Conservation (phyloP, 1,140 invertebrate species). For the Caenorhabditis latens region DNA sequence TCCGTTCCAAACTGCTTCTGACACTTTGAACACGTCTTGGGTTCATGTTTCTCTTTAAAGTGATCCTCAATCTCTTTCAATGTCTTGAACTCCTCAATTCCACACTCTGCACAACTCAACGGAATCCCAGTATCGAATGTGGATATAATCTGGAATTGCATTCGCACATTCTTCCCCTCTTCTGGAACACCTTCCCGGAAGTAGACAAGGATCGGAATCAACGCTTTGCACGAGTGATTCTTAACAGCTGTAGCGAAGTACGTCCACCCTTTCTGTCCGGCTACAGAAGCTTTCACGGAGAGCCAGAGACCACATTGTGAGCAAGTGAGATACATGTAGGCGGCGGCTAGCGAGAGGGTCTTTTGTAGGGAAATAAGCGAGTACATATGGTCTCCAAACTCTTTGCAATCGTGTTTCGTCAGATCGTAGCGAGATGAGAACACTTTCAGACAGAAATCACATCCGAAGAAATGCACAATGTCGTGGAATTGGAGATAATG, state of each 20-base stretch:
- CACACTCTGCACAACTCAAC: not conserved
- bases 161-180: not conserved
- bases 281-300: not conserved
- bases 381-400: not conserved
- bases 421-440: not conserved
- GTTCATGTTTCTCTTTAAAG: not conserved
- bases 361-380: no score
- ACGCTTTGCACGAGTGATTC: slow-evolving; percentile 8
- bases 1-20: not conserved
- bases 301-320: slow-evolving; percentile 19
- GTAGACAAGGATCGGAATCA: not conserved
- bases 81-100: not conserved
- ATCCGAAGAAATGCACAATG: slow-evolving; percentile 12
- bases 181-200: not conserved
- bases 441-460: not conserved
- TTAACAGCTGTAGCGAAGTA: not conserved
- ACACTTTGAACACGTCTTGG: not conserved
- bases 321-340: slow-evolving; percentile 28
- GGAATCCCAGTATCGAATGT: not conserved
- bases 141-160: not conserved
- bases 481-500: not conserved
- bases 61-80: not conserved
- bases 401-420: slow-evolving; percentile 32
- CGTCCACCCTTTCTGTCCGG: not conserved
- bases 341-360: not conserved